Conservation (phyloP, 2,888 invertebrate genomes). For the Acronicta alni region DNA sequence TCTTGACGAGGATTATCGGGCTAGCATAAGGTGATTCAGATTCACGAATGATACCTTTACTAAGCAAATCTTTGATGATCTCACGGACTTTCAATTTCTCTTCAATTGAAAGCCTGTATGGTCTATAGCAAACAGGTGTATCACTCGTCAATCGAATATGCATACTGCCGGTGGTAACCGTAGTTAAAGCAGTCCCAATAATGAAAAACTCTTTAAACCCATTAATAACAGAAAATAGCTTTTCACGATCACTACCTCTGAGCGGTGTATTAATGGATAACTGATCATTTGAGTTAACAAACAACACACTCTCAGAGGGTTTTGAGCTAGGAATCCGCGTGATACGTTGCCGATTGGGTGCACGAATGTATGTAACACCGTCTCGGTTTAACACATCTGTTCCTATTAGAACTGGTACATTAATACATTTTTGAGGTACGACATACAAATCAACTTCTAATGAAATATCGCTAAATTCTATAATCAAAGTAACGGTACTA, state of each 20-base stretch:
- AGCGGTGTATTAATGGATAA: neutral
- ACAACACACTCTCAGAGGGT: too few species aligned
- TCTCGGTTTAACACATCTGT: too few species aligned
- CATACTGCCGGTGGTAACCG: conserved; percentile 3
- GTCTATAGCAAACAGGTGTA: neutral
- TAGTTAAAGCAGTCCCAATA: neutral
- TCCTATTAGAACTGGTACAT: too few species aligned
- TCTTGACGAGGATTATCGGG: conserved; percentile 2
- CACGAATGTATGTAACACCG: too few species aligned
- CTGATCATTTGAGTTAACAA: neutral
- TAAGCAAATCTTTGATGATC: neutral
- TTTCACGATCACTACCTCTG: neutral
- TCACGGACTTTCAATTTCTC: conserved; percentile 1
- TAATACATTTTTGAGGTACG: too few species aligned
- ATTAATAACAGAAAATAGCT: neutral
- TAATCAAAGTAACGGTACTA: too few species aligned
- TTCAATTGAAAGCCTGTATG: neutral
- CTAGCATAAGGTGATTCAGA: neutral
- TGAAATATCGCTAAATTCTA: too few species aligned
- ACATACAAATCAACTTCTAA: too few species aligned
- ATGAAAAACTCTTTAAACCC: neutral
- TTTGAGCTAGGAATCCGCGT: too few species aligned
- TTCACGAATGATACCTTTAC: neutral
- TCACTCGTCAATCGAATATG: neutral
- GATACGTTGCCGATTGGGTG: too few species aligned